phyloP scores from a whole-genome alignment of 2,797 vertebrate genomes.

The Pyrocephalus nanus region DNA sequence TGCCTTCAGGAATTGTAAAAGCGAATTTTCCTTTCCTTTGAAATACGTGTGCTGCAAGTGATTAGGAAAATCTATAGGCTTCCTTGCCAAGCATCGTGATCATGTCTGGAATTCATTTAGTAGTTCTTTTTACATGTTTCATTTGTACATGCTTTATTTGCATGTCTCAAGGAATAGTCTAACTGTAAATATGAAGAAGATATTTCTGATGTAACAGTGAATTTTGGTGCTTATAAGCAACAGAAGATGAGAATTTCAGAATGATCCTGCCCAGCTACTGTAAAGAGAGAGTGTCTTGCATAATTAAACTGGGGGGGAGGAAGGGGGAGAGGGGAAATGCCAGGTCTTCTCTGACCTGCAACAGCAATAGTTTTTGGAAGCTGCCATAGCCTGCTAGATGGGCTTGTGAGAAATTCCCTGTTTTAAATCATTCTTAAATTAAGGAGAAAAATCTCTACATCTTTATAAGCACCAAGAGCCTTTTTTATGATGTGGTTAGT shows the following conservation, averaged over 20 bases:
- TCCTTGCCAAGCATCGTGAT: neutral
- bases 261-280: neutral
- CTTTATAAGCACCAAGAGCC: neutral
- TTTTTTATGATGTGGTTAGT: neutral
- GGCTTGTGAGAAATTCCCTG: neutral
- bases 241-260: neutral
- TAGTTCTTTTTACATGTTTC: neutral
- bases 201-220: neutral
- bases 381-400: neutral
- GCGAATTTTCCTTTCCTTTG: neutral
- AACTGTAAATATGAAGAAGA: neutral
- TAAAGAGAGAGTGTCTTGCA: neutral
- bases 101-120: neutral
- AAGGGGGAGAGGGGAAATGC: neutral
- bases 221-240: neutral
- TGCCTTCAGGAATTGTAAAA: neutral
- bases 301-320: neutral
- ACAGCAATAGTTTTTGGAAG: neutral
- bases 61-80: neutral
- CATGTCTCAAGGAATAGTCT: neutral
- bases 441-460: neutral
- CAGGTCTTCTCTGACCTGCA: neutral
- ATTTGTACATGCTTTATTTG: neutral
- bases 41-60: neutral
- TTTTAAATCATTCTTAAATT: neutral